phyloP scores from a whole-genome alignment of 2,888 invertebrate species.

The Eristalinus sepulchralis region DNA sequence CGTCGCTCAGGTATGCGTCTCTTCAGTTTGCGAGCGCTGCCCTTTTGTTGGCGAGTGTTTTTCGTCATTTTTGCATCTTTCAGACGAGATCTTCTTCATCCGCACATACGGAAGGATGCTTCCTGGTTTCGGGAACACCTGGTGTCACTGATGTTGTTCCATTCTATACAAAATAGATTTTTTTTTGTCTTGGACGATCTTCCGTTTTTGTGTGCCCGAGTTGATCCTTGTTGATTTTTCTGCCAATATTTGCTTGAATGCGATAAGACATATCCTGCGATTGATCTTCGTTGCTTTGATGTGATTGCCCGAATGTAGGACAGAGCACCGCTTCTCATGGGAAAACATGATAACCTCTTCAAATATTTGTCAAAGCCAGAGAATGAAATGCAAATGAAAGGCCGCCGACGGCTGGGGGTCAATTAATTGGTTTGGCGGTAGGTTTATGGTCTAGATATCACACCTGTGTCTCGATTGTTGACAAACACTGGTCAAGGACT shows the following conservation, averaged over 20 bases:
- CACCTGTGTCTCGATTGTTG: slow-evolving; percentile 47
- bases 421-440: slow-evolving; percentile 68
- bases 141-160: slow-evolving; percentile 50
- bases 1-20: slow-evolving; percentile 9
- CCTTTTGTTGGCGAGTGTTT: slow-evolving; percentile 9
- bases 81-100: slow-evolving; percentile 29
- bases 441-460: slow-evolving; percentile 69
- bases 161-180: slow-evolving; percentile 2
- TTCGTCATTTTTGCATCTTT: slow-evolving; percentile 45
- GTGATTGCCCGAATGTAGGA: slow-evolving; percentile 53
- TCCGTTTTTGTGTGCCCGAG: slow-evolving; percentile 26
- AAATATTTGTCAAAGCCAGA: slow-evolving; percentile 55
- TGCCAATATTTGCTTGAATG: slow-evolving; percentile 60
- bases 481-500: slow-evolving; percentile 29
- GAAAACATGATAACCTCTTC: slow-evolving; percentile 57
- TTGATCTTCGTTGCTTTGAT: slow-evolving; percentile 49
- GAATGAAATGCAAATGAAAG: slow-evolving; percentile 49
- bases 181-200: background rate
- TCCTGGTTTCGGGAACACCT: slow-evolving; percentile 48
- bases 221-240: slow-evolving; percentile 64
- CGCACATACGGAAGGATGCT: slow-evolving; percentile 54
- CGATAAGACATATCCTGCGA: slow-evolving; percentile 47
- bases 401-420: slow-evolving; percentile 55
- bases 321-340: slow-evolving; percentile 40
- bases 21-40: slow-evolving; percentile 27